Conservation (phyloP, 2,113 vertebrate species). For the Zosterops japonicus region DNA sequence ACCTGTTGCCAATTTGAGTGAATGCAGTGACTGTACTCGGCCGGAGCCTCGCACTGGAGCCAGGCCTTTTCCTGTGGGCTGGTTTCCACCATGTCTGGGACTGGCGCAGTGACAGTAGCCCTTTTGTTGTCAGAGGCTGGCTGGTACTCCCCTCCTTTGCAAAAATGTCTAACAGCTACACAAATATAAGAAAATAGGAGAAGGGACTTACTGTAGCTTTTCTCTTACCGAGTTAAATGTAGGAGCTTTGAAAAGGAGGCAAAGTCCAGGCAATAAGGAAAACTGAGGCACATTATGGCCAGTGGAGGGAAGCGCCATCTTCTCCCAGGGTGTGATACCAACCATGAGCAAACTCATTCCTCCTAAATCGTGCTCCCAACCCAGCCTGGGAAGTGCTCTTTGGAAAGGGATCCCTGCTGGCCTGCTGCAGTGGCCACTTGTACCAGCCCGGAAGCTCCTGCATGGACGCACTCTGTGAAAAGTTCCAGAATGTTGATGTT, state of each 20-base stretch:
- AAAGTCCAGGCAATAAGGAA: slow-evolving; percentile 68
- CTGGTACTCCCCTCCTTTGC: slow-evolving; percentile 78
- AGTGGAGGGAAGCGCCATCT: slow-evolving; percentile 20
- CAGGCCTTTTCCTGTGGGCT: slow-evolving; percentile 98
- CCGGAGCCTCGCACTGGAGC: slow-evolving; percentile 84
- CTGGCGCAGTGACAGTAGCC: slow-evolving; percentile 94
- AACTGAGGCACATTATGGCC: neutral
- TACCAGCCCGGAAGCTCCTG: rapidly evolving
- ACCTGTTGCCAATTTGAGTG: slow-evolving; percentile 91
- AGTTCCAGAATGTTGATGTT: rapidly evolving
- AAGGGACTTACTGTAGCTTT: slow-evolving; percentile 84
- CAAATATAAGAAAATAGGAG: slow-evolving; percentile 96
- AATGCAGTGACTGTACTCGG: slow-evolving; percentile 93
- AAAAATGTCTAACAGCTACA: slow-evolving; percentile 83
- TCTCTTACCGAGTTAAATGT: slow-evolving; percentile 78
- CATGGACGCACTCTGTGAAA: rapidly evolving
- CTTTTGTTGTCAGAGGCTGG: slow-evolving; percentile 92
- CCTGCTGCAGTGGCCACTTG: rapidly evolving
- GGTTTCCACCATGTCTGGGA: slow-evolving; percentile 92
- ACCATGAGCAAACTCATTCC: neutral
- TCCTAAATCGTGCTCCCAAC: neutral
- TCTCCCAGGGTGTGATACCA: neutral
- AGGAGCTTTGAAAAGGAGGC: slow-evolving; percentile 71
- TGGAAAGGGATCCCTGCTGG: rapidly evolving
- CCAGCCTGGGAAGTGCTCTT: neutral